Percentiles rank a stretch among this genome's conserved stretches.
These are phyloP conservation scores for Drosophila planitibia DNA, from an alignment of 2,888 invertebrate species.

Conservation along the genomic window DNA sequence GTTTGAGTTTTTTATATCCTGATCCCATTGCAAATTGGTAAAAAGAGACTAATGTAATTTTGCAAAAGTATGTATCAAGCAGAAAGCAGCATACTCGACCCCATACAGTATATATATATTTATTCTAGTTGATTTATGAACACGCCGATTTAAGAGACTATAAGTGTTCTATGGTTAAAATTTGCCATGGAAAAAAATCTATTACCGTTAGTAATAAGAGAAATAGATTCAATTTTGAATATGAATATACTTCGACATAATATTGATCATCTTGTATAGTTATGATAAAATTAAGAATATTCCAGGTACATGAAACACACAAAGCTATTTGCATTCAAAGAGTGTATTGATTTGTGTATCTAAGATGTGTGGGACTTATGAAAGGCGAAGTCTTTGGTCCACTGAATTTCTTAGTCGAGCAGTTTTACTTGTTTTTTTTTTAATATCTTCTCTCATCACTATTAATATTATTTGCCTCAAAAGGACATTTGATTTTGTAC, in stretches of 20 bases:
- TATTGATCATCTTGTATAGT: neutral
- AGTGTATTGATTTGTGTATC: neutral
- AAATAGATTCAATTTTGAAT: neutral
- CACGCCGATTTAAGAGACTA: neutral
- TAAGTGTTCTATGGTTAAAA: too few species aligned
- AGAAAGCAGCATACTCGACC: neutral
- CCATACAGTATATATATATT: neutral
- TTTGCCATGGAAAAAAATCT: neutral
- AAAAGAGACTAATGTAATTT: neutral
- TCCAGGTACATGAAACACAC: neutral
- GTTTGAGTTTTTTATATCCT: neutral
- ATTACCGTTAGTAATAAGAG: neutral
- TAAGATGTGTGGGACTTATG: neutral
- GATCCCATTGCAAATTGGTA: neutral
- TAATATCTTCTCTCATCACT: neutral
- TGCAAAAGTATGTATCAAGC: neutral
- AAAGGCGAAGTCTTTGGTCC: neutral
- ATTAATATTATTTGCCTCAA: constrained; percentile 26
- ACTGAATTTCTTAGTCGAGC: neutral
- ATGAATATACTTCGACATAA: neutral
- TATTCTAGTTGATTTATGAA: neutral
- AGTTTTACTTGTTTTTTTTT: constrained; percentile 11
- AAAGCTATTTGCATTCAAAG: neutral
- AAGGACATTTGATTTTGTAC: constrained; percentile 63
- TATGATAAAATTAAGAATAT: neutral